phyloP scores from a whole-genome alignment of 1,140 invertebrate genomes.

The Argopecten irradians region DNA sequence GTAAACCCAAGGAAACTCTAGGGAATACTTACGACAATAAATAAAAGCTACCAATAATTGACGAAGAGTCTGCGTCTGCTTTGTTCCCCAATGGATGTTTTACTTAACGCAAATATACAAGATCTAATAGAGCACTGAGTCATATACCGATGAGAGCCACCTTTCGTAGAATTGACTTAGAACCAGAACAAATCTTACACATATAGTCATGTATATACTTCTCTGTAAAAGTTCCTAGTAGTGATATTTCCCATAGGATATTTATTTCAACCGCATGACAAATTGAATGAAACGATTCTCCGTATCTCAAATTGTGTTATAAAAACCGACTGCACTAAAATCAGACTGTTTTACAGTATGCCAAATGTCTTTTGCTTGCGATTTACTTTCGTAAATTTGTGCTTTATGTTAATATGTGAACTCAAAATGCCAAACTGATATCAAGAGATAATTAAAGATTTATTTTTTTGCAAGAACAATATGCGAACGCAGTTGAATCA shows the following conservation, averaged over 20 bases:
- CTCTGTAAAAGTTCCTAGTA: neutral
- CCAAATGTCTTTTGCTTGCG: too few species aligned
- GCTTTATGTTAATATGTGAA: too few species aligned
- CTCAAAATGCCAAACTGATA: too few species aligned
- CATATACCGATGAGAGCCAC: neutral
- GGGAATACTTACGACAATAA: neutral
- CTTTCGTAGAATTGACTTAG: neutral
- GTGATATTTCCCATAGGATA: neutral
- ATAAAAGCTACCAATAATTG: slow-evolving; percentile 7
- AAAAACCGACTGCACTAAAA: too few species aligned
- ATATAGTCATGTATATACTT: neutral
- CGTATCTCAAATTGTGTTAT: too few species aligned
- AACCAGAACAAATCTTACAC: neutral
- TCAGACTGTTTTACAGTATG: too few species aligned
- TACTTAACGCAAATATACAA: neutral
- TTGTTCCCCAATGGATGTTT: neutral
- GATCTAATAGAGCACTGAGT: neutral
- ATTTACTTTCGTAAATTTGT: neutral
- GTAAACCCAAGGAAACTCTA: neutral
- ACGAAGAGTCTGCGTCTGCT: neutral
- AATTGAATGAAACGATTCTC: neutral
- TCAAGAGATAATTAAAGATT: neutral
- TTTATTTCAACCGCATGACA: neutral
- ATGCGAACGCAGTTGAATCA: too few species aligned
- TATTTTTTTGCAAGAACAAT: too few species aligned